Conservation (phyloP, 2,888 invertebrate species). For the Thymelicus acteon region DNA sequence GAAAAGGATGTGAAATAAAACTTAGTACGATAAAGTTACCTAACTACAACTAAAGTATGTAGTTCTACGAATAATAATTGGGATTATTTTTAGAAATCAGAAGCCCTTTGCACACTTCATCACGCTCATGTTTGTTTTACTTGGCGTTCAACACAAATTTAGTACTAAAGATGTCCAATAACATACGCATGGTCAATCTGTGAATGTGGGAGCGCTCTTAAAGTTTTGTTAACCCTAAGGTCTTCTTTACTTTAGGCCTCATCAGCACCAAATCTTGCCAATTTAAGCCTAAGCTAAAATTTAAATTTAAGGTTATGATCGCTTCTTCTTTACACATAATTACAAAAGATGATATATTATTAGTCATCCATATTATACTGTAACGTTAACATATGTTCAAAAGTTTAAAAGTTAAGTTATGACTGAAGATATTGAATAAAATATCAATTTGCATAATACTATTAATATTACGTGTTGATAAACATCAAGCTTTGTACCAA, state of each 20-base stretch:
- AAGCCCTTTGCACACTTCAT: too few species aligned
- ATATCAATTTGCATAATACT: constrained; percentile 20
- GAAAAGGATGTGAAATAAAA: constrained; percentile 8
- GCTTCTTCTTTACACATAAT: not conserved
- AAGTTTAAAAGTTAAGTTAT: constrained; percentile 18
- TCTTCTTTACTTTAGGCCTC: too few species aligned
- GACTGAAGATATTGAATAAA: constrained; percentile 16
- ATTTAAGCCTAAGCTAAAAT: too few species aligned
- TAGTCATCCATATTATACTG: constrained; percentile 4
- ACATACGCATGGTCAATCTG: not conserved
- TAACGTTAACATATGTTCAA: constrained; percentile 6
- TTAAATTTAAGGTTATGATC: not conserved
- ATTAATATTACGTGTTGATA: constrained; percentile 25
- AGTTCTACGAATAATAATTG: not conserved
- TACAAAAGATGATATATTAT: not conserved
- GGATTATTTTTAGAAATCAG: too few species aligned
- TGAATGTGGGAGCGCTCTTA: not conserved
- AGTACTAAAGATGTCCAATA: too few species aligned
- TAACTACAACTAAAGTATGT: not conserved
- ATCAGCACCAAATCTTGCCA: too few species aligned
- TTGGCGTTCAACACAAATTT: too few species aligned
- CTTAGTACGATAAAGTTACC: not conserved
- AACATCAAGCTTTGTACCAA: constrained; percentile 11
- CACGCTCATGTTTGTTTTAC: too few species aligned
- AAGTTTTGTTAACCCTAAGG: too few species aligned